A percentile compares a stretch with the other conserved stretches of the same genome.
Conservation (phyloP, 2,888 invertebrate genomes). For the Masnerella sp. region DNA sequence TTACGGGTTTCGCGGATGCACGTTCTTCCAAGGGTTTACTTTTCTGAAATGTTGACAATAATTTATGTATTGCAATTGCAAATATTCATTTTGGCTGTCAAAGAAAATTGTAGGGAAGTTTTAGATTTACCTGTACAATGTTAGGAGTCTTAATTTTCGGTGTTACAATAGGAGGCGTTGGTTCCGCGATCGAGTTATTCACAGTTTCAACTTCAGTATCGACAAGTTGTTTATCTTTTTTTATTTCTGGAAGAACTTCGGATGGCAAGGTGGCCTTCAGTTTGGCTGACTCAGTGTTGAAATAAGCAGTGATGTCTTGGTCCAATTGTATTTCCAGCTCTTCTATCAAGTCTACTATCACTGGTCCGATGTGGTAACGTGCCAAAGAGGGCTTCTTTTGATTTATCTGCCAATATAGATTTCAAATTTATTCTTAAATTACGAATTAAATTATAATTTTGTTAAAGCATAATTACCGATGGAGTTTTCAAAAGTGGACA, state of each 20-base stretch:
- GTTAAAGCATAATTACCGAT: conserved; percentile 61
- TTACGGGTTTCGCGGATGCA: conserved; percentile 7
- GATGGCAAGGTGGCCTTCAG: conserved; percentile 29
- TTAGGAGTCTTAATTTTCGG: conserved; percentile 22
- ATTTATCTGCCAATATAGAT: conserved; percentile 61
- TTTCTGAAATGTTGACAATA: conserved; percentile 20
- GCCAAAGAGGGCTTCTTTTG: conserved; percentile 68
- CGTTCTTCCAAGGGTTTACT: conserved; percentile 8
- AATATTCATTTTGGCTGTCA: background rate
- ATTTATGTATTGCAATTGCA: background rate
- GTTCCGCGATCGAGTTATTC: background rate
- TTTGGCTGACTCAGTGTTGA: conserved; percentile 67
- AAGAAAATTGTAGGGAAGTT: background rate
- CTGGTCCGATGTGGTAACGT: conserved; percentile 81
- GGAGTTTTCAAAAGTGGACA: conserved; percentile 68
- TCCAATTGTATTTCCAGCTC: conserved; percentile 81
- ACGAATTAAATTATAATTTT: background rate
- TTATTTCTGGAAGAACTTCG: conserved; percentile 44
- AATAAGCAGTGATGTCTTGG: conserved; percentile 71
- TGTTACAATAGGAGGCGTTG: conserved; percentile 5
- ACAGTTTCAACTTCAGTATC: conserved; percentile 42
- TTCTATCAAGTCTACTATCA: conserved; percentile 84
- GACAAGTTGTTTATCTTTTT: conserved; percentile 17
- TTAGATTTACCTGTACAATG: conserved; percentile 13
- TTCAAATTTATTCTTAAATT: background rate